A percentile compares a stretch with the other conserved stretches of the same genome.
phyloP scores from a whole-genome alignment of 2,113 vertebrate species.

The Mustela nigripes region DNA sequence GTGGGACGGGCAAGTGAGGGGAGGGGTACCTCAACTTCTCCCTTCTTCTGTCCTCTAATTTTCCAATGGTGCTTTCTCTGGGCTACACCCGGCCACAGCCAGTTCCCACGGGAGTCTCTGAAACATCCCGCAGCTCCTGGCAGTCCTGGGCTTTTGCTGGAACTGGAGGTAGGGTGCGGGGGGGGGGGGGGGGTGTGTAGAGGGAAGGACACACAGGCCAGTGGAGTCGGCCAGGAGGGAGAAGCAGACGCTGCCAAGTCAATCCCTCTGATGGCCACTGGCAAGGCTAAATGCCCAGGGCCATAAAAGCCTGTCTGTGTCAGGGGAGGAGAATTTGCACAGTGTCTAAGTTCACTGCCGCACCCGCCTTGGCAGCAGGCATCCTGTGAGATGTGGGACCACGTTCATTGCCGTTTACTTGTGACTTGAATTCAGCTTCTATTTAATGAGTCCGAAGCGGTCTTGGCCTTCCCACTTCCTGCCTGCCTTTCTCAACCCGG shows the following conservation, averaged over 20 bases:
- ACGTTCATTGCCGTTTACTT: neutral
- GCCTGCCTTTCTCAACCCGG: neutral
- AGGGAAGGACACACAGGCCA: neutral
- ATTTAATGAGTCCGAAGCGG: accelerated
- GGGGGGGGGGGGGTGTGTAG: neutral
- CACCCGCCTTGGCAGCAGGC: accelerated
- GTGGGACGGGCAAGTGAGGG: neutral
- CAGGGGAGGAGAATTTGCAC: accelerated
- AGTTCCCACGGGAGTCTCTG: neutral
- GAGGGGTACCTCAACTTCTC: accelerated
- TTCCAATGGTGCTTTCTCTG: neutral
- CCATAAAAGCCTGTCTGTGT: accelerated
- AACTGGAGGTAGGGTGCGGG: accelerated
- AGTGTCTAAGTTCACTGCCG: accelerated
- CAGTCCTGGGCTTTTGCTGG: neutral
- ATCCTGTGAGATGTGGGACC: neutral
- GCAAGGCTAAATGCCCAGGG: neutral
- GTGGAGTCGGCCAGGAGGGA: neutral
- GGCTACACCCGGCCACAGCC: neutral
- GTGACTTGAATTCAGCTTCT: neutral
- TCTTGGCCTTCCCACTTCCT: neutral
- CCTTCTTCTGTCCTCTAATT: neutral
- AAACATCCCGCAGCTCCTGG: neutral
- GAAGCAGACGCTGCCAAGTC: neutral
- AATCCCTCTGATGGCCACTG: neutral